Conservation (phyloP, 2,113 vertebrate species). For the Bambusicola thoracicus region DNA sequence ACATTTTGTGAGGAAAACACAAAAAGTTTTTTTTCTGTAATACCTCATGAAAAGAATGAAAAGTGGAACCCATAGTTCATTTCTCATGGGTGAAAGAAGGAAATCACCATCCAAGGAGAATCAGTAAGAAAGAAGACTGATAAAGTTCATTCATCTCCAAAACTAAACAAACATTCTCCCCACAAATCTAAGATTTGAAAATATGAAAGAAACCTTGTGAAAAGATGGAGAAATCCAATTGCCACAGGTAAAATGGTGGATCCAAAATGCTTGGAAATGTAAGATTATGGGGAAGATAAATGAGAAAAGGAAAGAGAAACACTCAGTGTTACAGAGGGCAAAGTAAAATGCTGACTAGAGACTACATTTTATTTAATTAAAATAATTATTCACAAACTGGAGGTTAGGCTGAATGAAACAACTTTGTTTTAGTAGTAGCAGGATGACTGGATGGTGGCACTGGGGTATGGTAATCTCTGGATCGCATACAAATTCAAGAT, state of each 20-base stretch:
- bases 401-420: background rate
- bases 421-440: background rate
- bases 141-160: background rate
- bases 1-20: background rate
- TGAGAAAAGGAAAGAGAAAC: background rate
- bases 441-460: background rate
- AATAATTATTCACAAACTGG: background rate
- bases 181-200: background rate
- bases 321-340: background rate
- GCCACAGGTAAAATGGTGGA: background rate
- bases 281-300: background rate
- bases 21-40: background rate
- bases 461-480: background rate
- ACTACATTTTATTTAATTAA: background rate
- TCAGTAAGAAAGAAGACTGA: background rate
- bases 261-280: background rate
- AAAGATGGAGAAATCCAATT: background rate
- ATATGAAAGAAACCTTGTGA: background rate
- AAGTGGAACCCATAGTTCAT: background rate
- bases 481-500: background rate
- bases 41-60: background rate
- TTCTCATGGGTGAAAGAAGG: background rate
- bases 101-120: background rate
- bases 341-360: background rate
- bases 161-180: background rate